These are phyloP conservation scores for Phortica magna DNA, from an alignment of 2,888 invertebrate genomes.

Conservation along the genomic window DNA sequence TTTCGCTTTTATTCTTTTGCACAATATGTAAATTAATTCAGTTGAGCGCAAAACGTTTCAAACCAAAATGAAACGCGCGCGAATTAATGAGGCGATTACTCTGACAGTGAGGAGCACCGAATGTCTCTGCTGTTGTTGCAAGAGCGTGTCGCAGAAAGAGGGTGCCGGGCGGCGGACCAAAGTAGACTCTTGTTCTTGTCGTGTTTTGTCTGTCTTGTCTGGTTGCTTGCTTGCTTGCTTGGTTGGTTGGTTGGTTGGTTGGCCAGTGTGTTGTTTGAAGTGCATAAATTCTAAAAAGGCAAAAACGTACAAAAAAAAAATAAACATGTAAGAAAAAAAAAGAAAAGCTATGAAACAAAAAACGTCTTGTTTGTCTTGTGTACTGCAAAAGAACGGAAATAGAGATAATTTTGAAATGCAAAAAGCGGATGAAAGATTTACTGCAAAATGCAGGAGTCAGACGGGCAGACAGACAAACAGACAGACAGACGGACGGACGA, in stretches of 20 bases:
- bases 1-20: conserved; percentile 16
- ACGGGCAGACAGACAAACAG: conserved; percentile 7
- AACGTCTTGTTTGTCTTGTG: conserved; percentile 41
- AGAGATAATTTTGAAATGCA: conserved; percentile 65
- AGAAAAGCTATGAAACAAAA: conserved; percentile 40
- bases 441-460: conserved; percentile 29
- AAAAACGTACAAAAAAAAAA: conserved; percentile 36
- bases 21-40: conserved; percentile 29
- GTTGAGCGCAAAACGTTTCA: conserved; percentile 62
- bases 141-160: conserved; percentile 29
- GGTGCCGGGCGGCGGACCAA: too few relatives aligned
- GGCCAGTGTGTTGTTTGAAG: neutral
- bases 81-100: conserved; percentile 73
- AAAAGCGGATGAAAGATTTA: conserved; percentile 67
- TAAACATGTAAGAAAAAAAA: conserved; percentile 40
- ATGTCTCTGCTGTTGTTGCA: conserved; percentile 61
- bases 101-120: too few relatives aligned
- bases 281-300: neutral
- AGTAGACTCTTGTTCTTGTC: neutral
- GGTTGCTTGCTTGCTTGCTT: too few relatives aligned
- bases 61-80: conserved; percentile 68
- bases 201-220: conserved; percentile 8
- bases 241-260: neutral
- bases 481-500: neutral
- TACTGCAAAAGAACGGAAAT: conserved; percentile 69